Base-by-base conservation (phyloP, 64 coral and sea anemone species). In the Montipora cactus region DNA sequence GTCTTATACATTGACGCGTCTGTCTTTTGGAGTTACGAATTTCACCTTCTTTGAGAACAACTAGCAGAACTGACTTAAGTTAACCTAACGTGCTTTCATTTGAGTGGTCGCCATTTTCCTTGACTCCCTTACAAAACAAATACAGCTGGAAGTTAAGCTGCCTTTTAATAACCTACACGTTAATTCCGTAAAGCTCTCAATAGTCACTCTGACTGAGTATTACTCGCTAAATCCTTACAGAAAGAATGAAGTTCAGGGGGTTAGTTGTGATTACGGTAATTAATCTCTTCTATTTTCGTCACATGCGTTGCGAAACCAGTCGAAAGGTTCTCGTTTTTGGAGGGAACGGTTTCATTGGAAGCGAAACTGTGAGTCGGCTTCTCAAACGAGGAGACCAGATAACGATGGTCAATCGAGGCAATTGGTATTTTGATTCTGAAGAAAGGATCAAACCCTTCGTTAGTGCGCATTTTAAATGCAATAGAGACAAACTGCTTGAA, bases 271-370 rank as follows among this genome's bases (percentile, higher is more conserved):
- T 68, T 69, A 48, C 66, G 22, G 66, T n/a, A 71, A 49, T 49
- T 15, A 21, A 48, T 50, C n/a, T 86, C 7, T 70, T 5, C 44
- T 81, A 61, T 81, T 57, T 81, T 61, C 79, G 55, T 84, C 4
- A 6, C 61, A 50, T 58, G 64, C 16, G 28, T 22, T 4, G 19
- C 78, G 67, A 53, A 87, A 20, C 46, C 22, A 23, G 14, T 47
- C 82, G 82, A 50, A 86, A 71, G 72, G 71, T 96, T 59, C 86
- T 99, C 25, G 95, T 99, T 9, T 94, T 99, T 88, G 98, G 98
- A 51, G 98, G 98, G 47, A 99, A 99, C 52, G 98, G 98, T 8
- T 99, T 99, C 59, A 94, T 99, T 18, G 98, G 98, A 49, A 94
- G 98, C 14, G 98, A 94, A 77, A 77, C 94, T 45, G 92, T 96